A percentile compares a stretch with the other conserved stretches of the same genome.
Conservation (phyloP, 1,140 invertebrate species). For the Drosophila insularis region DNA sequence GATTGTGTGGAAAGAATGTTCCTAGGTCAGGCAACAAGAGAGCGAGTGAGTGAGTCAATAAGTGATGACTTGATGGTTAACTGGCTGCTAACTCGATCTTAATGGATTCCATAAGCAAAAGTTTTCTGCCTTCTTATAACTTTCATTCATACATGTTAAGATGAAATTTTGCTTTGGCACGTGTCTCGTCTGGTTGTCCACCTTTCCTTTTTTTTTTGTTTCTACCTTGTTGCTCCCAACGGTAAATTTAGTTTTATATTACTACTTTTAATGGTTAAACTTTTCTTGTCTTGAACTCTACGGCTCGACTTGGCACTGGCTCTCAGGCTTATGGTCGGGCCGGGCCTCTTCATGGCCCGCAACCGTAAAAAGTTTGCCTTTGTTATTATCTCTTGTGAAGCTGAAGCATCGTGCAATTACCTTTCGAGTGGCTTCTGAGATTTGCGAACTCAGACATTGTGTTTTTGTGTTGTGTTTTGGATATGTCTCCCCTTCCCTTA, state of each 20-base stretch:
- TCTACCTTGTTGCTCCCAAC: conserved; percentile 70
- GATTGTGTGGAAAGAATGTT: not conserved
- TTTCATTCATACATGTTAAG: conserved; percentile 27
- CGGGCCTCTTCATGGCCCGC: not conserved
- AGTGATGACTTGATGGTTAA: conserved; percentile 25
- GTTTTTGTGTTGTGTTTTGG: not conserved
- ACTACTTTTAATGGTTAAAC: conserved; percentile 80
- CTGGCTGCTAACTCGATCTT: conserved; percentile 58
- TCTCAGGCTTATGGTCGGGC: not conserved
- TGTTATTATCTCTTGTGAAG: conserved; percentile 69
- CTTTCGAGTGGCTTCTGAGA: conserved; percentile 73
- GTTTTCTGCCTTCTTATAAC: not conserved
- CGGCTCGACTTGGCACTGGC: not conserved
- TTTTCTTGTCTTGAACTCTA: conserved; percentile 38
- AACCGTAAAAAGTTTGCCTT: conserved; percentile 67
- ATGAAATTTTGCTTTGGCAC: conserved; percentile 43
- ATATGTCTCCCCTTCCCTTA: too few relatives aligned
- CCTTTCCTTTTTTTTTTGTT: not conserved
- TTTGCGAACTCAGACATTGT: conserved; percentile 29
- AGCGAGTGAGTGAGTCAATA: conserved; percentile 15
- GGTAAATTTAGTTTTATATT: conserved; percentile 94
- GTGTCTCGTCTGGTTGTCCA: conserved; percentile 14
- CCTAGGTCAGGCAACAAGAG: not conserved
- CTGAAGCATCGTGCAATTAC: conserved; percentile 74
- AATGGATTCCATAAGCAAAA: conserved; percentile 35